Base-by-base conservation (phyloP, 1,140 invertebrate genomes). In the Drosophila tropicalis region DNA sequence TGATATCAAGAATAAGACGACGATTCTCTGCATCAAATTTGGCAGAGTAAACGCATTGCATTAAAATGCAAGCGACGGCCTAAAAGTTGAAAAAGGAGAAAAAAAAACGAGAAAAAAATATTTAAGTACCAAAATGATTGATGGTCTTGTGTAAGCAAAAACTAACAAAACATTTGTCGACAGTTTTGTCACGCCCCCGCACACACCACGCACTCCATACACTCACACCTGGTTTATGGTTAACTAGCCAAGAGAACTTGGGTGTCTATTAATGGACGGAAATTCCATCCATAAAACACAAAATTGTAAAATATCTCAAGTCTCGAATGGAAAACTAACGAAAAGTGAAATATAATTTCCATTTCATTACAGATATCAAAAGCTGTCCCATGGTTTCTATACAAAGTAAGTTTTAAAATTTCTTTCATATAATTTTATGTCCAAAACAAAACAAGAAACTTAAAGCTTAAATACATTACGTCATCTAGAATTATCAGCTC, bases 1-100 rank as follows among this genome's bases (percentile, higher is more conserved):
- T 93, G 54, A 95, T 95, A 73, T 95, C 93, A 5, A 95, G 93
- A 55, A 95, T 93, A 6, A 94, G 92, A 73, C 90, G 90, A 72
- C 90, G 87, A 80, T 91, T 90, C 76, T 91, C 90, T 82, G 85
- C 74, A 81, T 91, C 90, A 55, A 78, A 90, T 61, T 90, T 91
- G 32, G 79, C 83, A 87, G 86, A 89, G 76, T 89, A 81, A 25
- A 76, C 90, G 90, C 90, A 91, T 91, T 91, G 90, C 90, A 91
- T 60, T 44, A 78, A 66, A 58, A 91, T 91, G 90, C 90, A 91
- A 90, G 90, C 90, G 75, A 90, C 71, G 90, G 79, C 78, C 90
- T 91, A 73, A 2, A 71, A 78, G 34, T 17, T 12, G 34, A 60
- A 12, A 22, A 47, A 64, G 3, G 41, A 36, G 54, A 41, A 40